Base-by-base conservation (phyloP, 2,888 invertebrate genomes). In the Hybos culiciformis region DNA sequence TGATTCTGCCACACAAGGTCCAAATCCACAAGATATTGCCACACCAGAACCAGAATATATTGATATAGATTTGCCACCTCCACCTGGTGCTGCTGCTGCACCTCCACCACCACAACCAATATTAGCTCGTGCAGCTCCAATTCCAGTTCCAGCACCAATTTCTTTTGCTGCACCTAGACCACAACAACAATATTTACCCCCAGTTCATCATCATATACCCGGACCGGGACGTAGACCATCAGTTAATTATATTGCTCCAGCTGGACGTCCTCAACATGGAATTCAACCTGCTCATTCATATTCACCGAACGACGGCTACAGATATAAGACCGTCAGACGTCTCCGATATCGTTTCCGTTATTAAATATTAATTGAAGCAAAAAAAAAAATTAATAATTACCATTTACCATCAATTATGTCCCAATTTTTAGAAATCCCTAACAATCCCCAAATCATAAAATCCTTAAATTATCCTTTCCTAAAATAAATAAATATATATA, bases 11-110 rank as follows among this genome's bases (percentile, higher is more conserved):
- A 63, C 63, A 18, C 63, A 63, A 47, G 63, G 63, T 41, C 63
- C 63, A 38, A 65, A 65, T 50, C 63, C 63, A 2, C 66, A 63
- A 55, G 63, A 63, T 46, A 63, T 63, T 52, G 63, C 63, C 18
- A 63, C 63, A 44, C 63, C 63, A 2, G 63, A 65, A 46, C 63
- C 63, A 34, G 63, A 63, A 50, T 63, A 63, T 45, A 63, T 63
- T 45, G 63, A 63, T 34, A 61, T 64, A n/a, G 66, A 65, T 48
- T 45, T 50, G 6, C 56, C 56, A 15, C 60, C 58, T 19, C 56
- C 57, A 23, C 51, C 54, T n/a, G 43, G 48, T 20, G 51, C 50
- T n/a, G 45, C 54, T 45, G 46, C 45, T n/a, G 38, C 49, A 20
- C 48, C 54, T 15, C 50, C 57, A 6, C 50, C 52, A 3, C 48